Conservation (phyloP, 2,113 vertebrate genomes). For the Balaenoptera acutorostrata region DNA sequence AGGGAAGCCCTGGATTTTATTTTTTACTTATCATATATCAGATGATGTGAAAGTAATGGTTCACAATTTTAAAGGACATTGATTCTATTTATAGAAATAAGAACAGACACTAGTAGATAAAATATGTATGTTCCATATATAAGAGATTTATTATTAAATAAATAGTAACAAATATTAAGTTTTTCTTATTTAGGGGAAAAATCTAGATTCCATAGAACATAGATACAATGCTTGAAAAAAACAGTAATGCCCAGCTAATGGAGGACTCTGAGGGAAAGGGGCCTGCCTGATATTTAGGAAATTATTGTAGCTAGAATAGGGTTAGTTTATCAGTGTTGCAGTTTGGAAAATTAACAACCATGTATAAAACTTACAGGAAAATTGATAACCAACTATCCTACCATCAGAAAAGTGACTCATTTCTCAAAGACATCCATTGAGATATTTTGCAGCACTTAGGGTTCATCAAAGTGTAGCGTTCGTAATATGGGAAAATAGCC, state of each 20-base stretch:
- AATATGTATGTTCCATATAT: background rate
- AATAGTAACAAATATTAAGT: background rate
- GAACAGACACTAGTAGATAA: background rate
- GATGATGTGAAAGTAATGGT: background rate
- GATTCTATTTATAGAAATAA: background rate
- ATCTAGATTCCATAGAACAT: background rate
- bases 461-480: conserved; percentile 49
- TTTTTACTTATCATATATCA: background rate
- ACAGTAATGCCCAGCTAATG: background rate
- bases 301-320: background rate
- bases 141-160: background rate
- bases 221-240: background rate
- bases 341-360: background rate
- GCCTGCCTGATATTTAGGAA: background rate
- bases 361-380: background rate
- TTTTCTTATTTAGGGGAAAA: background rate
- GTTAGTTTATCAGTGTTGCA: background rate
- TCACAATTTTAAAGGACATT: background rate
- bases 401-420: background rate
- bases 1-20: background rate
- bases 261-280: background rate
- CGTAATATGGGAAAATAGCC: conserved; percentile 47
- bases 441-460: conserved; percentile 53
- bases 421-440: background rate
- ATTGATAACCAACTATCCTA: background rate